These are phyloP conservation scores for Aphelenchoides bicaudatus DNA, from an alignment of 2,888 invertebrate genomes.

Conservation along the genomic window DNA sequence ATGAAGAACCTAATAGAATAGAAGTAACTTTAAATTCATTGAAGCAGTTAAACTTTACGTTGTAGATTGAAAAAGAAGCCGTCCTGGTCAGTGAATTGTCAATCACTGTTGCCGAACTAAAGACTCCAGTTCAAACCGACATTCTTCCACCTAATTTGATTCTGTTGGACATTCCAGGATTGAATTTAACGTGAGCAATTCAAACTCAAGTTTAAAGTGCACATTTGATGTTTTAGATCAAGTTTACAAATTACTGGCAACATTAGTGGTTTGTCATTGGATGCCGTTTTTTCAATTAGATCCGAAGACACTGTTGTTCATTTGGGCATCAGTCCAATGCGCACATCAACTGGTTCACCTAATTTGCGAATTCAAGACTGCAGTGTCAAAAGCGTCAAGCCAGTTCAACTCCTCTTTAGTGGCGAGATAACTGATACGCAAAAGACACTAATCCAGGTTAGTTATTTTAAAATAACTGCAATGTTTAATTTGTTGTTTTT, in stretches of 20 bases:
- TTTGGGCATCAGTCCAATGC: background rate
- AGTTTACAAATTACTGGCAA: conserved; percentile 2
- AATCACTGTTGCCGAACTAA: background rate
- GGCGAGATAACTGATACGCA: background rate
- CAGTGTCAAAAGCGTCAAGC: conserved; percentile 14
- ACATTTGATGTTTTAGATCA: conserved; percentile 7
- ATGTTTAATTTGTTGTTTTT: background rate
- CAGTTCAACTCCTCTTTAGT: background rate
- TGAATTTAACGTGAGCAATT: conserved; percentile 23
- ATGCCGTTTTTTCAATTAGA: background rate
- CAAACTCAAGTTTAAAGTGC: too few species aligned
- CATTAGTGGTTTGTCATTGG: background rate
- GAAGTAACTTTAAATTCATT: conserved; percentile 12
- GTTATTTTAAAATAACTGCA: background rate
- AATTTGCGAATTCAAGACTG: conserved; percentile 22
- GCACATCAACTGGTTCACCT: conserved; percentile 22
- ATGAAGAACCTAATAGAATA: conserved; percentile 18
- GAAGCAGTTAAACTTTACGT: background rate
- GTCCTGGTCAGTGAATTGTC: conserved; percentile 16
- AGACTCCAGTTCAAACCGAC: conserved; percentile 12
- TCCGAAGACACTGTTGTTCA: conserved; percentile 10
- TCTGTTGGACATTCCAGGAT: conserved; percentile 11
- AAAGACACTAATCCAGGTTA: background rate
- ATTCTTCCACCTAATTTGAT: conserved; percentile 20
- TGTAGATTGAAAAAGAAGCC: conserved; percentile 15